Conservation (phyloP, 1,140 invertebrate genomes). For the Anastrepha ludens region DNA sequence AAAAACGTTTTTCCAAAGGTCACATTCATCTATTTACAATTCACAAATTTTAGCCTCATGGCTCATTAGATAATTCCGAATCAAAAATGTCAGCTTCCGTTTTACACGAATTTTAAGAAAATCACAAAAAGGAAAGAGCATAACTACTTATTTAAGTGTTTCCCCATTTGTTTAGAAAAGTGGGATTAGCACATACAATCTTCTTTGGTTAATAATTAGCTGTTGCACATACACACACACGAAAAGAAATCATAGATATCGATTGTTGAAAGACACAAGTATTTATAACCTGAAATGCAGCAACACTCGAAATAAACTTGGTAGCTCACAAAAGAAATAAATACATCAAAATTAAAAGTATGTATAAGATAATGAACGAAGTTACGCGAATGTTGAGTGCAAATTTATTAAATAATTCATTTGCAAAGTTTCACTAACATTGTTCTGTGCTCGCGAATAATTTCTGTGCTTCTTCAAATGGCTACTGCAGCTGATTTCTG, state of each 20-base stretch:
- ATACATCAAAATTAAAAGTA: neutral
- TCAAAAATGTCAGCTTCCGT: too few relatives aligned
- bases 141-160: too few relatives aligned
- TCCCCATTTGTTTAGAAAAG: too few relatives aligned
- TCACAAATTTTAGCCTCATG: neutral
- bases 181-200: neutral
- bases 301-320: neutral
- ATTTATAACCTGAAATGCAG: neutral
- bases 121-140: too few relatives aligned
- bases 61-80: too few relatives aligned
- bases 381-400: neutral
- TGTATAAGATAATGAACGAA: neutral
- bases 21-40: neutral
- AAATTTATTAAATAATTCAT: conserved; percentile 13
- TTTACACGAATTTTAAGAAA: neutral
- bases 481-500: neutral
- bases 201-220: neutral
- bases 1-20: neutral
- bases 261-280: neutral
- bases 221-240: neutral
- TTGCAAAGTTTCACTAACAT: neutral
- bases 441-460: neutral
- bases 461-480: neutral
- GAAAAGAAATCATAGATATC: neutral
- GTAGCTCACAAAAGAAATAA: neutral